Conservation (phyloP, 2,888 invertebrate species). For the Eilema caniola region DNA sequence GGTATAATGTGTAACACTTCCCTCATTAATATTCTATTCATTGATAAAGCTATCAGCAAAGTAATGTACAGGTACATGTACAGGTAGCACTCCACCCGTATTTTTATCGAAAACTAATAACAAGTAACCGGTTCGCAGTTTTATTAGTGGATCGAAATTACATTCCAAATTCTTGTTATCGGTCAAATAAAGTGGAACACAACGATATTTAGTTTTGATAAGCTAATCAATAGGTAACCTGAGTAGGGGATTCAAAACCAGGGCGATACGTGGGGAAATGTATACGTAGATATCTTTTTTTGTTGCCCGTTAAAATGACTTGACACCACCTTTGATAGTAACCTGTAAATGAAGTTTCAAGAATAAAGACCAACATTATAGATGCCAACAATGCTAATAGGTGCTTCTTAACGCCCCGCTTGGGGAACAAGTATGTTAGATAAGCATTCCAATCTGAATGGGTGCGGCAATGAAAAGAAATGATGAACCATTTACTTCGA, state of each 20-base stretch:
- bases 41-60: not conserved
- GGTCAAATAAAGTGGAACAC: slow-evolving; percentile 47
- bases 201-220: slow-evolving; percentile 31
- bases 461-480: not conserved
- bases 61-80: not conserved
- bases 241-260: slow-evolving; percentile 18
- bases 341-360: not conserved
- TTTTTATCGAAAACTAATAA: slow-evolving; percentile 10
- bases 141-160: slow-evolving; percentile 37
- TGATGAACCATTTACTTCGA: not conserved
- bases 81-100: not conserved
- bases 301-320: not conserved
- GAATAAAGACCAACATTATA: not conserved
- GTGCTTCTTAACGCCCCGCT: too few relatives aligned
- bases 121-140: slow-evolving; percentile 13
- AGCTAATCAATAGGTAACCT: slow-evolving; percentile 45
- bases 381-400: not conserved
- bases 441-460: not conserved
- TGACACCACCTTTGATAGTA: not conserved
- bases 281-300: not conserved
- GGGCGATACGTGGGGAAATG: slow-evolving; percentile 7
- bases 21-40: not conserved
- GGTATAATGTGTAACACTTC: not conserved
- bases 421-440: too few relatives aligned
- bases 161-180: slow-evolving; percentile 47